Conservation (phyloP, 2,888 invertebrate genomes). For the Dasypogon diadema region DNA sequence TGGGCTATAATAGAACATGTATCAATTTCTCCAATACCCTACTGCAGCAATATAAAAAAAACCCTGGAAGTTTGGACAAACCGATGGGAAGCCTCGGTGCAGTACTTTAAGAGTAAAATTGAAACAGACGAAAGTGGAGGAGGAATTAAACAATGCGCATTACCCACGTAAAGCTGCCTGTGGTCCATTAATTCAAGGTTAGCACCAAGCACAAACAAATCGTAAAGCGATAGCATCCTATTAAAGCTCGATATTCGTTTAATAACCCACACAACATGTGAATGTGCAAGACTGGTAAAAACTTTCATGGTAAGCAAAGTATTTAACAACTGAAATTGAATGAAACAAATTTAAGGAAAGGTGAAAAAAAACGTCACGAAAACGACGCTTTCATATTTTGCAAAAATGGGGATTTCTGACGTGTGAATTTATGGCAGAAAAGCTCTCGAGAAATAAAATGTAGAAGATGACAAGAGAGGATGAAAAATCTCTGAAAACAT, state of each 20-base stretch:
- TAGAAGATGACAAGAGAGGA: not conserved
- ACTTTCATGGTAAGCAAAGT: no score
- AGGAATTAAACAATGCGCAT: slow-evolving; percentile 17
- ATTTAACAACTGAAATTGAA: not conserved
- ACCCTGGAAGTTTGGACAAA: no score
- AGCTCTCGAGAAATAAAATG: not conserved
- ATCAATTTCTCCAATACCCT: no score
- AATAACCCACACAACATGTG: slow-evolving; percentile 2
- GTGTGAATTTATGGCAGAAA: not conserved
- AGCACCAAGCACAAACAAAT: not conserved
- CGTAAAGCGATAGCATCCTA: slow-evolving; percentile 7
- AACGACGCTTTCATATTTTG: no score
- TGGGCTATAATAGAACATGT: no score
- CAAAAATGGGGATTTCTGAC: no score
- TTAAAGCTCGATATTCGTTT: slow-evolving; percentile 37
- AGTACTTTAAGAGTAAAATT: slow-evolving; percentile 3
- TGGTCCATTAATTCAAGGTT: slow-evolving; percentile 23
- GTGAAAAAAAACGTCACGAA: not conserved
- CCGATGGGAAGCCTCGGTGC: no score
- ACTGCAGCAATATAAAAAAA: no score
- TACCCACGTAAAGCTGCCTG: slow-evolving; percentile 4
- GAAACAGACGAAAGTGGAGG: slow-evolving; percentile 1
- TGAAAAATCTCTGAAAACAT: not conserved
- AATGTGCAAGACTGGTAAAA: not conserved
- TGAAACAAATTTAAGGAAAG: not conserved